Evolutionary conservation across 2,797 vertebrate species (phyloP), one percentile per base, ranked within the genome.

Genomic region (Gobio occitaniae): DNA sequence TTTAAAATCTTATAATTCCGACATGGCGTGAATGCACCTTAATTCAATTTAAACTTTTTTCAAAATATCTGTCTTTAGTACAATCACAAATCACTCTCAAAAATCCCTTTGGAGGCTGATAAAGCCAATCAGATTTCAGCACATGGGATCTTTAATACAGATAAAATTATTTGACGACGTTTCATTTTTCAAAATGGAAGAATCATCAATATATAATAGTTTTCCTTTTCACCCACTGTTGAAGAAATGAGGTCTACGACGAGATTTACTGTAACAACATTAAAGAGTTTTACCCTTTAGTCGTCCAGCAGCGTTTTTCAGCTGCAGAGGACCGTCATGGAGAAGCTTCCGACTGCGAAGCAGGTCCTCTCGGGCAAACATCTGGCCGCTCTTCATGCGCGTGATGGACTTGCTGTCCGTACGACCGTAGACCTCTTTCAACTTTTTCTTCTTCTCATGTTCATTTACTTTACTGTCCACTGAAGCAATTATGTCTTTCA

Each of bases 351-450:
- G 93, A 85, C 97, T 94, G 89, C 97, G 96, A 86, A 95, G 94
- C 87, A 99, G 90, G 85, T 99, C 98, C 91, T 99, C 97, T 85
- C 93, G 96, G 72, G 98, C 97, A 25, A 99, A 99, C 90, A 99
- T 98, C 94, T 98, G 97, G 0, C 98, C 98, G 0, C 95, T 97
- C 93, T 97, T 99, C 96, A 97, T 97, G 90, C 97, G 96, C 95
- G 97, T 99, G 93, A 99, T 98, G 80, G 98, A 98, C 92, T 98
- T 98, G 94, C 95, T 96, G 76, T 99, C 98, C 0, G 95, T 97
- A 88, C 96, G 96, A 48, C 83, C 92, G 89, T 99, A 97, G 80
- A 99, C 97, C 68, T 99, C 98, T 82, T 93, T 93, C 17, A 99
- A 95, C 0, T 97, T 96, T 5, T 92, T 95, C 77, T 96, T 96